A percentile compares a stretch with the other conserved stretches of the same genome.
phyloP scores from a whole-genome alignment of 2,888 invertebrate species.

The Dyspetes luteomarginatus region DNA sequence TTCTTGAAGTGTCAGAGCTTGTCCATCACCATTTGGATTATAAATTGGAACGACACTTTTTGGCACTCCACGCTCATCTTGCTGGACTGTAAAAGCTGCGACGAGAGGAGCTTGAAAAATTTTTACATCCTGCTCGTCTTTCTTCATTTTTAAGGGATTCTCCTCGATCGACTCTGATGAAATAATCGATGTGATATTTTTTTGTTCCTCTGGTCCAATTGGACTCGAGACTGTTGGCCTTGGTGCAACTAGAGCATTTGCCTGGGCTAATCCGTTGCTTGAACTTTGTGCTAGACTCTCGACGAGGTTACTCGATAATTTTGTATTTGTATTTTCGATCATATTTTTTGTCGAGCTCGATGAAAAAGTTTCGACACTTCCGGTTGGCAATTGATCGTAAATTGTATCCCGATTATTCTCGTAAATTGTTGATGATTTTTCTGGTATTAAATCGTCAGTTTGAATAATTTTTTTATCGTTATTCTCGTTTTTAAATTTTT shows the following conservation, averaged over 20 bases:
- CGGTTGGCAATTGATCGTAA: conserved; percentile 67
- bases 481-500: conserved; percentile 21
- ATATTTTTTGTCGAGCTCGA: conserved; percentile 27
- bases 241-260: conserved; percentile 75
- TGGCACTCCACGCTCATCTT: conserved; percentile 91
- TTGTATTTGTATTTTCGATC: conserved; percentile 66
- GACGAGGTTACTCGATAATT: conserved; percentile 59
- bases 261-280: conserved; percentile 75
- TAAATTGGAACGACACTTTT: conserved; percentile 91
- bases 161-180: conserved; percentile 24
- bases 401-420: conserved; percentile 67
- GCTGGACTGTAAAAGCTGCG: conserved; percentile 93
- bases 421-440: conserved; percentile 69
- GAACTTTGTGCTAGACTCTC: conserved; percentile 77
- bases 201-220: conserved; percentile 31
- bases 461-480: conserved; percentile 68
- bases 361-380: conserved; percentile 67
- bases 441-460: conserved; percentile 68
- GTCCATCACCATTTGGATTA: conserved; percentile 83
- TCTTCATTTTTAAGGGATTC: conserved; percentile 84
- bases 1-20: conserved; percentile 81
- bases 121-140: conserved; percentile 87
- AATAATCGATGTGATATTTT: conserved; percentile 40
- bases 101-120: conserved; percentile 92
- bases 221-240: conserved; percentile 74